Evolutionary conservation across 2,113 vertebrate genomes (phyloP).

Genomic region (Pheucticus melanocephalus): DNA sequence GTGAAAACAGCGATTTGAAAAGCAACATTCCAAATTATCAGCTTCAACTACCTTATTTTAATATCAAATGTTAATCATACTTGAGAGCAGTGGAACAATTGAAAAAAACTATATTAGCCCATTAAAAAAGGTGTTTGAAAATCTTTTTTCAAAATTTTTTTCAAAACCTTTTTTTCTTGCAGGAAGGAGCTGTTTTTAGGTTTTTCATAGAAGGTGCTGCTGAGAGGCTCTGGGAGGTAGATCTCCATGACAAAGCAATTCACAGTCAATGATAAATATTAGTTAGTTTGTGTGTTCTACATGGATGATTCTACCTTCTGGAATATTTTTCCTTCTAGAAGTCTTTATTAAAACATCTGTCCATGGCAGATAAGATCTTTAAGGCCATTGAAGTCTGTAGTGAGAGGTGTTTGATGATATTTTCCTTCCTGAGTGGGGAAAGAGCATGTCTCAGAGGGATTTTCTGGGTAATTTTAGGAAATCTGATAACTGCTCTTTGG

Average conservation of each 20-base stretch:
- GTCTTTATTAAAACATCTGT: background rate
- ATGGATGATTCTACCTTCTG: background rate
- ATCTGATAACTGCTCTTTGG: background rate
- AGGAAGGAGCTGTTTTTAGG: background rate
- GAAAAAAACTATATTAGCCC: background rate
- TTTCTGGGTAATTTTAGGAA: background rate
- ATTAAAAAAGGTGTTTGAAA: background rate
- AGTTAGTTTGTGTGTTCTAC: background rate
- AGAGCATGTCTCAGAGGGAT: background rate
- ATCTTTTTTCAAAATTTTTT: background rate
- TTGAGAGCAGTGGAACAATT: background rate
- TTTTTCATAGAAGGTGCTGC: background rate
- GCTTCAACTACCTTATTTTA: background rate
- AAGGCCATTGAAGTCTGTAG: background rate
- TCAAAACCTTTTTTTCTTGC: background rate
- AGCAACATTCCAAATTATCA: background rate
- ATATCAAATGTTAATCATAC: background rate
- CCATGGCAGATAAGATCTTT: background rate
- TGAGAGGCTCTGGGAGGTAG: background rate
- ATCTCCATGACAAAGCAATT: background rate
- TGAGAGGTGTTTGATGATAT: background rate
- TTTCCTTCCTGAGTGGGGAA: background rate
- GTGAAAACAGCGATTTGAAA: background rate
- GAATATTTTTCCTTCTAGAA: background rate
- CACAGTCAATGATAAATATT: rapidly evolving